A percentile compares a stretch with the other conserved stretches of the same genome.
phyloP scores from a whole-genome alignment of 1,140 invertebrate genomes.

The Hirudo medicinalis region DNA sequence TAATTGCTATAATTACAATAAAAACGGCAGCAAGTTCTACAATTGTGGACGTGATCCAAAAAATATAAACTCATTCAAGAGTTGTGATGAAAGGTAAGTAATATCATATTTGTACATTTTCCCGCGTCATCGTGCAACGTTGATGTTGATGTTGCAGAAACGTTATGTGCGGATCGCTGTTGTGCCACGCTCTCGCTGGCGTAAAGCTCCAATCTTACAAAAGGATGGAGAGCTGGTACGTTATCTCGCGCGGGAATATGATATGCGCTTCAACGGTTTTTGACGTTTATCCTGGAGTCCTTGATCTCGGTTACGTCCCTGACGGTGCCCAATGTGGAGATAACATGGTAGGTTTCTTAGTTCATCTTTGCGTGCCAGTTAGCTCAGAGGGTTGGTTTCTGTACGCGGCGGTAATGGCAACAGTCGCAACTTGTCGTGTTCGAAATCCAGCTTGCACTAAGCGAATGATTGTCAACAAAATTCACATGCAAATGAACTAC shows the following conservation, averaged over 20 bases:
- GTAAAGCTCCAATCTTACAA: not conserved
- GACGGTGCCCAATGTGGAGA: constrained; percentile 3
- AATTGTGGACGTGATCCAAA: not conserved
- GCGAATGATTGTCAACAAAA: too few relatives aligned
- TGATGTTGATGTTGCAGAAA: not conserved
- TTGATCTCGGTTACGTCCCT: not conserved
- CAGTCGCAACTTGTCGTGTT: too few relatives aligned
- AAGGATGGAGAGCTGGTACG: too few relatives aligned
- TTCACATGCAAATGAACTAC: too few relatives aligned
- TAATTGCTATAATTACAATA: not conserved
- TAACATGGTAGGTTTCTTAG: not conserved
- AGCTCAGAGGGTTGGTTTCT: too few relatives aligned
- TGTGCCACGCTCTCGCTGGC: not conserved
- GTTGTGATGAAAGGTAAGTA: not conserved
- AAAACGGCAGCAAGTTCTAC: not conserved
- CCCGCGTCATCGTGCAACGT: not conserved
- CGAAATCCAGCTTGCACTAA: too few relatives aligned
- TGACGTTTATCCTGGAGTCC: not conserved
- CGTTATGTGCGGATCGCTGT: not conserved
- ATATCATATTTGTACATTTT: not conserved
- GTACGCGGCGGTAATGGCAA: too few relatives aligned
- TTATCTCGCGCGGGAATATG: not conserved
- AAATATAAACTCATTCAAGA: not conserved
- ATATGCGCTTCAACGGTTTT: not conserved
- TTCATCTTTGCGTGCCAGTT: not conserved